A percentile compares a stretch with the other conserved stretches of the same genome.
Evolutionary conservation across 2,888 invertebrate species (phyloP).

Genomic region (Caenorhabditis becei): DNA sequence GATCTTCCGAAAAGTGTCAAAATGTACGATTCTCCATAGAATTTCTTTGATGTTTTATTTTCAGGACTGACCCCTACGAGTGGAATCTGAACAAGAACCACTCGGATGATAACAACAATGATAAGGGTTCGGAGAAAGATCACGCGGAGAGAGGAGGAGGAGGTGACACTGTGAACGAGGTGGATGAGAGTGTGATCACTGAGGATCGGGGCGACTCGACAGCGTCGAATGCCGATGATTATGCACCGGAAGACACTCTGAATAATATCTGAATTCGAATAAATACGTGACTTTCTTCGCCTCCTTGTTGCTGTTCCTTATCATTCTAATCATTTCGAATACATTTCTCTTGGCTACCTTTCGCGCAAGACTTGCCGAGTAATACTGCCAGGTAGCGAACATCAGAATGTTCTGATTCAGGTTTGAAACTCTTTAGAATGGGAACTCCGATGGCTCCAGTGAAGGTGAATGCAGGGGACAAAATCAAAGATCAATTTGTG

Average conservation of each 20-base stretch:
- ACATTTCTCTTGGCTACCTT: too few relatives aligned
- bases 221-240: constrained; percentile 63
- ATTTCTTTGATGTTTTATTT: constrained; percentile 2
- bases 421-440: too few relatives aligned
- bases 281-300: too few relatives aligned
- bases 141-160: constrained; percentile 62
- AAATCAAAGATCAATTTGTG: constrained; percentile 64
- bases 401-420: too few relatives aligned
- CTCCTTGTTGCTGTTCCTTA: too few relatives aligned
- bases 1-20: constrained; percentile 68
- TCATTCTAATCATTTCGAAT: too few relatives aligned
- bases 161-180: constrained; percentile 65
- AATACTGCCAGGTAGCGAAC: too few relatives aligned
- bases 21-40: constrained; percentile 45
- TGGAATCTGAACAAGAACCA: constrained; percentile 65
- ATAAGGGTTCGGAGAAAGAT: constrained; percentile 69
- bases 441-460: constrained; percentile 68
- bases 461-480: constrained; percentile 68
- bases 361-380: too few relatives aligned
- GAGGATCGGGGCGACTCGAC: constrained; percentile 63
- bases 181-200: constrained; percentile 71
- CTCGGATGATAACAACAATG: constrained; percentile 59
- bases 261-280: constrained; percentile 51
- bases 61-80: constrained; percentile 75
- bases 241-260: constrained; percentile 75